phyloP scores from a whole-genome alignment of 2,113 vertebrate species.

The Anhinga rufa region DNA sequence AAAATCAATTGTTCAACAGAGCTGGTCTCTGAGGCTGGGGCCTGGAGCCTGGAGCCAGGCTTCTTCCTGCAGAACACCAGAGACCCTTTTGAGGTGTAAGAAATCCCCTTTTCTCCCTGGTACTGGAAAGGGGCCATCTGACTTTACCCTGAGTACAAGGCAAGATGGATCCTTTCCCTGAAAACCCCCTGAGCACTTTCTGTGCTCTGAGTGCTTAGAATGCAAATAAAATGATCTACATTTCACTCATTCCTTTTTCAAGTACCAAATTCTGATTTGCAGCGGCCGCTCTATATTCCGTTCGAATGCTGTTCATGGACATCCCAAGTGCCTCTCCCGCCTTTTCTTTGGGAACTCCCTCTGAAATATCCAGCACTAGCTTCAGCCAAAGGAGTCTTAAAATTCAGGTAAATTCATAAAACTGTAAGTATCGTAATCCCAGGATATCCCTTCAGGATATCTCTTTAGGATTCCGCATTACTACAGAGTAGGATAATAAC shows the following conservation, averaged over 20 bases:
- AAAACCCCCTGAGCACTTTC: neutral
- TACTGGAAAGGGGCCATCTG: neutral
- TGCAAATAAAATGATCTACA: neutral
- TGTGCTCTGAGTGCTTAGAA: neutral
- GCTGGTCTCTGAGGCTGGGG: neutral
- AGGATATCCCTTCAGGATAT: neutral
- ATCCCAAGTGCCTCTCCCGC: neutral
- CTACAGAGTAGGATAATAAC: neutral
- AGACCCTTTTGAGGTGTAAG: neutral
- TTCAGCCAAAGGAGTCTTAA: neutral
- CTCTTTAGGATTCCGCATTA: neutral
- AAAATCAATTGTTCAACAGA: neutral
- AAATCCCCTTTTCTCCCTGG: neutral
- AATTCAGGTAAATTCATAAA: neutral
- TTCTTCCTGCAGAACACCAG: neutral
- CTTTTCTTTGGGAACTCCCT: neutral
- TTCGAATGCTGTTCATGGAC: neutral
- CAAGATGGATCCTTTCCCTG: neutral
- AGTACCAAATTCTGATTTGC: neutral
- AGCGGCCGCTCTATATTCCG: neutral
- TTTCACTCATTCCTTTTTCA: constrained; percentile 1
- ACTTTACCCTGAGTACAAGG: neutral
- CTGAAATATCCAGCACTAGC: neutral
- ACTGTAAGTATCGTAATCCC: neutral
- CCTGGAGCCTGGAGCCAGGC: neutral